phyloP scores from a whole-genome alignment of 2,113 vertebrate species.

The Solenodon paradoxus region DNA sequence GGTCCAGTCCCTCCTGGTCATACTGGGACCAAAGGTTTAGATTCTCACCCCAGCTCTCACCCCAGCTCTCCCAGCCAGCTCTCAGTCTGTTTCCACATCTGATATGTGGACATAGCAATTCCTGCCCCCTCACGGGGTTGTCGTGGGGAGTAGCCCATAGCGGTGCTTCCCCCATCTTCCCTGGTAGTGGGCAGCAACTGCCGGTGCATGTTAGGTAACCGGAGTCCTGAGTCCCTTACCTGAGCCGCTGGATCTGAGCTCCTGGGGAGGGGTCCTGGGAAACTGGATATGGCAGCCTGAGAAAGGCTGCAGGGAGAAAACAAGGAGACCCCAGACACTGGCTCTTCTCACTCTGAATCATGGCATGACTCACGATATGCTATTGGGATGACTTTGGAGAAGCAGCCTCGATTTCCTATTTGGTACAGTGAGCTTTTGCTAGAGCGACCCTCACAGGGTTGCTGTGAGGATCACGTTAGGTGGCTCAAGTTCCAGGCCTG shows the following conservation, averaged over 20 bases:
- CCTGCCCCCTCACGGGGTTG: background rate
- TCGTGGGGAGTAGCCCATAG: rapidly evolving
- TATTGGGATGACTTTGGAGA: background rate
- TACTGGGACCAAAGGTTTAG: background rate
- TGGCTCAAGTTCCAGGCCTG: rapidly evolving
- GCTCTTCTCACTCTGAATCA: background rate
- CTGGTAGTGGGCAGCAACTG: too few species aligned
- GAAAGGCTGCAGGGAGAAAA: background rate
- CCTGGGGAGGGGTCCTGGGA: background rate
- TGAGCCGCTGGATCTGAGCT: background rate
- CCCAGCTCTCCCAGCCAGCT: too few species aligned
- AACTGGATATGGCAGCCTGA: background rate
- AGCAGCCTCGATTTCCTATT: background rate
- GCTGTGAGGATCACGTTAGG: rapidly evolving
- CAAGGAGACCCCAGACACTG: rapidly evolving
- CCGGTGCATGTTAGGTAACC: background rate
- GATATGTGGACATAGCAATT: background rate
- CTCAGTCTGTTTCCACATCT: rapidly evolving
- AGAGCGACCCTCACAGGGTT: too few species aligned
- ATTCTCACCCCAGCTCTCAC: background rate
- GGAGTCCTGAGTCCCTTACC: background rate
- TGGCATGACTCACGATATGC: background rate
- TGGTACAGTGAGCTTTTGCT: rapidly evolving
- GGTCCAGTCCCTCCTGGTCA: background rate
- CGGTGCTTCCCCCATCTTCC: background rate